These are phyloP conservation scores for Tenthredo scrophulariae DNA, from an alignment of 2,888 invertebrate species.

Conservation along the genomic window DNA sequence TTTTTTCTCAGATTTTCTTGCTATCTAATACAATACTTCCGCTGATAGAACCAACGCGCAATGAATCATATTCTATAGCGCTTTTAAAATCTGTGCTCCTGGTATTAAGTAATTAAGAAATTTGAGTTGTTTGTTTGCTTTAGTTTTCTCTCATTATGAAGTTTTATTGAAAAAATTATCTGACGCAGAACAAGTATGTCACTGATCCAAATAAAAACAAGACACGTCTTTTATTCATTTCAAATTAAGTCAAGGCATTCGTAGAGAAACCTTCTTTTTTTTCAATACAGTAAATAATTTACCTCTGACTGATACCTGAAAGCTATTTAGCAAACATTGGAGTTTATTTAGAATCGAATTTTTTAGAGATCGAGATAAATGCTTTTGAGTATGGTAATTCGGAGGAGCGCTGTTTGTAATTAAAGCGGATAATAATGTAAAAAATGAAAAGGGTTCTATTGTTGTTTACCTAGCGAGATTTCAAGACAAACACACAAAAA, in stretches of 20 bases:
- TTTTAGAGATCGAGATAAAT: not conserved
- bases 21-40: not conserved
- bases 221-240: not conserved
- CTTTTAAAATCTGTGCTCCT: not conserved
- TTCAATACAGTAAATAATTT: not conserved
- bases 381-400: not conserved
- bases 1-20: not conserved
- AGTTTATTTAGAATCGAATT: not conserved
- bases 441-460: not conserved
- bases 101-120: not conserved
- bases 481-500: slow-evolving; percentile 13
- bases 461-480: slow-evolving; percentile 14
- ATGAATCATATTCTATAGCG: not conserved
- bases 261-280: not conserved
- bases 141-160: not conserved
- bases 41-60: not conserved
- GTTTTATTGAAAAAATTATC: not conserved
- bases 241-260: not conserved
- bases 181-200: not conserved
- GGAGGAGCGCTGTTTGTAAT: not conserved
- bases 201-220: not conserved
- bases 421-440: not conserved
- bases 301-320: not conserved
- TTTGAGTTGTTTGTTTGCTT: not conserved
- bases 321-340: not conserved